Evolutionary conservation across 30 jellyfish, hydroid and myxozoan genomes (phyloP).

Genomic region (Cassiopea xamachana): DNA sequence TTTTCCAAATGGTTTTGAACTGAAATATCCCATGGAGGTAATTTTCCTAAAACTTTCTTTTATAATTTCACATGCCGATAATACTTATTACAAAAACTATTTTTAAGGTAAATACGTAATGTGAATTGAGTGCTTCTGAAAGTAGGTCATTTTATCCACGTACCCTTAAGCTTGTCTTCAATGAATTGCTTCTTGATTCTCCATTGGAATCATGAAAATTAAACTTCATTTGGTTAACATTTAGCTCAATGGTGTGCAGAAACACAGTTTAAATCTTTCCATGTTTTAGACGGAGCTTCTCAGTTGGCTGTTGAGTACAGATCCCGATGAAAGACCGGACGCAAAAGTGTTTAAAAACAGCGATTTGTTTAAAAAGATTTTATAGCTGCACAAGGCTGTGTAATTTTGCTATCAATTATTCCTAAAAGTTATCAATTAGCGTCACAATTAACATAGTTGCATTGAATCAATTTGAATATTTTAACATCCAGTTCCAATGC

Average conservation of each 20-base stretch:
- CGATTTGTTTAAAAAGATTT: constrained; percentile 31
- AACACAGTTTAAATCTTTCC: neutral
- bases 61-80: neutral
- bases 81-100: no score
- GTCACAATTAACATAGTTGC: neutral
- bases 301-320: constrained; percentile 65
- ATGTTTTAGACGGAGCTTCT: constrained; percentile 69
- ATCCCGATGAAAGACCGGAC: constrained; percentile 86
- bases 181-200: no score
- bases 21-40: constrained; percentile 62
- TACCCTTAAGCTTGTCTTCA: no score
- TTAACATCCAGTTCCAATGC: no score
- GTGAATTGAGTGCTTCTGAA: no score
- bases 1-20: constrained; percentile 62
- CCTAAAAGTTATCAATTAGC: neutral
- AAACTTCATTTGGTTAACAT: neutral
- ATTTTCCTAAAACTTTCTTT: neutral
- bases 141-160: no score
- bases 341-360: constrained; percentile 74
- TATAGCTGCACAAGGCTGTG: neutral
- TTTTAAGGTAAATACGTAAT: no score
- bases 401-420: no score
- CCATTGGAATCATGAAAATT: no score
- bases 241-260: neutral
- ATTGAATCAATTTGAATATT: no score